Evolutionary conservation across 2,888 invertebrate species (phyloP), one percentile per base, ranked within the genome.

Genomic region (Brachylomia viminalis): DNA sequence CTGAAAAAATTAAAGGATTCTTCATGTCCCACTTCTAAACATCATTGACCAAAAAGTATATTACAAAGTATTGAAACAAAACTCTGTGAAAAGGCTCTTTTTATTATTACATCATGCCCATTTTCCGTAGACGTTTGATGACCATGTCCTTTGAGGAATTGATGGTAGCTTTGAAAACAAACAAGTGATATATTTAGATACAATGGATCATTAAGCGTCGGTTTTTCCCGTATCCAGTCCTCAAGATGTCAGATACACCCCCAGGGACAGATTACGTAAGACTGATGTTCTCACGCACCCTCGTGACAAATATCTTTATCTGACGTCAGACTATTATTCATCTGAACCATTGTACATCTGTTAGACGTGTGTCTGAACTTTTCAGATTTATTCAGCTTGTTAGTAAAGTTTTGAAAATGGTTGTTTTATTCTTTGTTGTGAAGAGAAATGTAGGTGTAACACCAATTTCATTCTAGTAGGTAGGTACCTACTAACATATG

Each of bases 291-390:
- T 45, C 33, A 42, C 74, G 54, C 66, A 72, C 77, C 83, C 77
- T 71, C 79, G 5, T 77, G 80, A 85, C 82, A 82, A 82, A 82
- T 82, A 75, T 77, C 76, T 82, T 79, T 65, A 73, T 84, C 77
- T 84, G 85, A 76, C 79, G 72, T 61, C 47, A 54, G 54, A 80
- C 74, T 69, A 86, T 86, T 72, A 86, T 65, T 86, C 82, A 84
- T 86, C 45, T 52, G 38, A 49, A 54, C 27, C 56, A 64, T 65
- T 82, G 61, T 77, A 66, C 69, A 47, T 56, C 27, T 72, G 47
- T 47, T 33, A 67, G 33, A 64, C 52, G 62, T 70, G 30, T 59
- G 68, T 72, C 70, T 58, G 61, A 83, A 79, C 73, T 81, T 80
- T 71, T 66, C 65, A 81, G 69, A 83, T 78, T 83, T 78, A 69